Percentiles rank a stretch among this genome's conserved stretches.
Evolutionary conservation across 92 coral and sea anemone genomes (phyloP).

Genomic region (Siderastrea siderea): DNA sequence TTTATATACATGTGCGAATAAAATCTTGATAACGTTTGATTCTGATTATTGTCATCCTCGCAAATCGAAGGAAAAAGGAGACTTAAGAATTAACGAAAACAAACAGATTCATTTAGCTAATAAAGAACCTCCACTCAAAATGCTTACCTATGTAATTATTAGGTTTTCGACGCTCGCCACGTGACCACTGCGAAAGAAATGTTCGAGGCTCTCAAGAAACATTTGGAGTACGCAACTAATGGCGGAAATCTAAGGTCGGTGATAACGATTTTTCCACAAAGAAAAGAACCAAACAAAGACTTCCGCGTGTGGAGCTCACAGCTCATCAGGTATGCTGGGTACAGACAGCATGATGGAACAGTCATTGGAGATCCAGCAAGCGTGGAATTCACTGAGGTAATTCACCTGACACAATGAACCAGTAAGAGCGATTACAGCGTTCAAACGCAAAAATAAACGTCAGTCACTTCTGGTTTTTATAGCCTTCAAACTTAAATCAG

Average conservation of each 20-base stretch:
- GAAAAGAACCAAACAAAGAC: conserved; percentile 66
- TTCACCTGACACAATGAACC: neutral
- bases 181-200: conserved; percentile 61
- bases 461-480: neutral
- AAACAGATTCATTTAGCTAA: too few species aligned
- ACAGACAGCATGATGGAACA: conserved; percentile 73
- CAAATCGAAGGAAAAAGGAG: too few species aligned
- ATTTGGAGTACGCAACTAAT: conserved; percentile 67
- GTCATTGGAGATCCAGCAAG: conserved; percentile 79
- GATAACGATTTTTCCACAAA: conserved; percentile 75
- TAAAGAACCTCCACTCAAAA: neutral
- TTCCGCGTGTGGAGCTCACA: conserved; percentile 82
- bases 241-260: conserved; percentile 72
- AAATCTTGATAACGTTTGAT: too few species aligned
- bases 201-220: conserved; percentile 70
- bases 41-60: too few species aligned
- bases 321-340: conserved; percentile 74
- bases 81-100: too few species aligned
- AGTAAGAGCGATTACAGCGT: neutral
- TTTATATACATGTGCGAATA: too few species aligned
- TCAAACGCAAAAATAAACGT: too few species aligned
- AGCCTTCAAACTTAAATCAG: neutral
- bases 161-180: conserved; percentile 74
- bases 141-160: neutral
- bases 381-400: conserved; percentile 78